phyloP scores from a whole-genome alignment of 2,113 vertebrate genomes.

The Aphyosemion australe region DNA sequence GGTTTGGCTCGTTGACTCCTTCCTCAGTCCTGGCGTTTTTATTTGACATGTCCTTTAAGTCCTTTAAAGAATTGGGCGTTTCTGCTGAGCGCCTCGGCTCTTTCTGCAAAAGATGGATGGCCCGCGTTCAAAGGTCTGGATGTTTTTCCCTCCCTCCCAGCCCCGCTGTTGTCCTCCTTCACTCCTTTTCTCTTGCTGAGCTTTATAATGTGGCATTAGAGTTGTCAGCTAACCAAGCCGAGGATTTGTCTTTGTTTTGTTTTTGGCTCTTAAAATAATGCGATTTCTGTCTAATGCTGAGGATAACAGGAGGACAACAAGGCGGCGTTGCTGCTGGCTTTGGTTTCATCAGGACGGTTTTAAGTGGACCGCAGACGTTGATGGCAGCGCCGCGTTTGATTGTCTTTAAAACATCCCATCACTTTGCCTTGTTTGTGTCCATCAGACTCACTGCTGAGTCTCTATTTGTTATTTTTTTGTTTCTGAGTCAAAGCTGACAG shows the following conservation, averaged over 20 bases:
- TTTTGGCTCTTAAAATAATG: constrained; percentile 66
- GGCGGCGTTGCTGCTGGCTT: constrained; percentile 49
- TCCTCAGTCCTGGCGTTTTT: constrained; percentile 51
- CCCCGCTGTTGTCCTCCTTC: constrained; percentile 7
- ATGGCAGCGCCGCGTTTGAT: constrained; percentile 25
- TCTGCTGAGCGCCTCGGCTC: constrained; percentile 79
- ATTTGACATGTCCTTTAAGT: constrained; percentile 80
- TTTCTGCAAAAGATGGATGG: constrained; percentile 81
- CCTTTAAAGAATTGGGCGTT: constrained; percentile 80
- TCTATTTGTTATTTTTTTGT: neutral
- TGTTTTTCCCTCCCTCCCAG: constrained; percentile 47
- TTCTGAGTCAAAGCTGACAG: too few relatives aligned
- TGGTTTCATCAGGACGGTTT: constrained; percentile 62
- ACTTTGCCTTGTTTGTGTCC: constrained; percentile 14
- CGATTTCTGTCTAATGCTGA: constrained; percentile 56
- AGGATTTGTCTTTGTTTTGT: constrained; percentile 67
- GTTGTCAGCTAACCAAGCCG: constrained; percentile 65
- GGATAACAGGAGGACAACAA: constrained; percentile 63
- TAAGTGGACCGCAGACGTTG: constrained; percentile 58
- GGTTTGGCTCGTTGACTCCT: constrained; percentile 64
- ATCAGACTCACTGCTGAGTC: constrained; percentile 15
- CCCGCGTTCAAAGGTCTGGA: constrained; percentile 79
- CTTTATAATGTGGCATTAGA: constrained; percentile 62
- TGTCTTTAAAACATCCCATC: constrained; percentile 22
- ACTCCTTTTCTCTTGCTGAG: constrained; percentile 36